Percentiles rank a stretch among this genome's conserved stretches.
These are phyloP conservation scores for Sebastes fasciatus DNA, from an alignment of 2,113 vertebrate species.

Conservation along the genomic window DNA sequence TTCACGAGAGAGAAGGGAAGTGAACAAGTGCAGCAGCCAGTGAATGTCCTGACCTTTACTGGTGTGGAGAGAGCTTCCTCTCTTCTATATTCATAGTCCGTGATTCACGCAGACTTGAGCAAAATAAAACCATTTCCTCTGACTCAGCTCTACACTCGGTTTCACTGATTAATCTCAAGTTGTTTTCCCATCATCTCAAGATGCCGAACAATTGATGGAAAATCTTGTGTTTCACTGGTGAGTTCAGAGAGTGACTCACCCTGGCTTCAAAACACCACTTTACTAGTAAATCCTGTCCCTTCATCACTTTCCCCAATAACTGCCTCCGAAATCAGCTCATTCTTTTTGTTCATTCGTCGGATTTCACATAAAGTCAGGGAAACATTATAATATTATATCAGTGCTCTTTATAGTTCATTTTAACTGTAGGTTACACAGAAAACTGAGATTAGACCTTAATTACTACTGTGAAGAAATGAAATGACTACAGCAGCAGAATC, in stretches of 20 bases:
- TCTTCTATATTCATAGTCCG: background rate
- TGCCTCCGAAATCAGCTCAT: background rate
- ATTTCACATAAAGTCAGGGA: background rate
- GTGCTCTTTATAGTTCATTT: background rate
- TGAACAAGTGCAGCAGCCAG: constrained; percentile 28
- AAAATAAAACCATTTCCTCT: background rate
- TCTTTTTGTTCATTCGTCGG: background rate
- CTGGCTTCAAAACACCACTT: background rate
- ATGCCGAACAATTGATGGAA: background rate
- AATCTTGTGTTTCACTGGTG: background rate
- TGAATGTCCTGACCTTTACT: constrained; percentile 68
- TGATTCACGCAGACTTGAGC: background rate
- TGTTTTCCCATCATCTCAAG: background rate
- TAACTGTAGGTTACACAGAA: background rate
- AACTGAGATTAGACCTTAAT: background rate
- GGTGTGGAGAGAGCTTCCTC: constrained; percentile 3
- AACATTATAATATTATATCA: background rate
- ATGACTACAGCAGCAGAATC: background rate
- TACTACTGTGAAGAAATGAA: background rate
- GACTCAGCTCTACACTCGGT: background rate
- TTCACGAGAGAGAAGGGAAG: constrained; percentile 47
- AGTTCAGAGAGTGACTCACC: background rate
- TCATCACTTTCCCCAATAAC: background rate
- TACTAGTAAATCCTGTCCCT: background rate
- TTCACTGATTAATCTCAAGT: constrained; percentile 1